phyloP scores from a whole-genome alignment of 1,140 invertebrate species.

The Periplaneta americana region DNA sequence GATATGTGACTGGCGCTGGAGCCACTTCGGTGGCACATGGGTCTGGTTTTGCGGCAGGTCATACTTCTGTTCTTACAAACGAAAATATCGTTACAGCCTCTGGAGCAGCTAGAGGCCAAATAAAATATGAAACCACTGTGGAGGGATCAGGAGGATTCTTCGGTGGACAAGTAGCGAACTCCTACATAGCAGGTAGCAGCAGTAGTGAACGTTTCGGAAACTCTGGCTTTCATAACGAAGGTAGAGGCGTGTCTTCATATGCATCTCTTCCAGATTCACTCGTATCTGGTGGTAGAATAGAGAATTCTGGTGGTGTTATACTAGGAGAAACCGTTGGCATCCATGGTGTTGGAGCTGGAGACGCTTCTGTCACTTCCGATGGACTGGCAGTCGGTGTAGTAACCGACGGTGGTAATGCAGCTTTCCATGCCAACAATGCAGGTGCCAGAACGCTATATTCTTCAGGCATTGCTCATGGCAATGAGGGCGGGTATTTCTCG shows the following conservation, averaged over 20 bases:
- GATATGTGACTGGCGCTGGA: background rate
- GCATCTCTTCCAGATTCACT: slow-evolving; percentile 24
- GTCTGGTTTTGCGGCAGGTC: background rate
- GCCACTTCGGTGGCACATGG: background rate
- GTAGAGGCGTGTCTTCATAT: slow-evolving; percentile 21
- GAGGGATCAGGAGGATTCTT: background rate
- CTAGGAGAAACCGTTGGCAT: slow-evolving; percentile 8
- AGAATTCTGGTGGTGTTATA: slow-evolving; percentile 17
- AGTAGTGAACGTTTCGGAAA: slow-evolving; percentile 1
- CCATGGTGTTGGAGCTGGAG: background rate
- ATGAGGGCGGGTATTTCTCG: background rate
- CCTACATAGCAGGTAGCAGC: background rate
- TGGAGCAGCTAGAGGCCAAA: background rate
- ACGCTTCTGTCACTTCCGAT: background rate
- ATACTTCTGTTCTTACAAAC: background rate
- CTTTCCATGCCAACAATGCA: background rate
- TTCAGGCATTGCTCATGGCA: background rate
- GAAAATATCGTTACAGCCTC: background rate
- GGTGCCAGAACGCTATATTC: background rate
- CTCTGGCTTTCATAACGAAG: slow-evolving; percentile 26
- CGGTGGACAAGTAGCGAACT: background rate
- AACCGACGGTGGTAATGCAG: background rate
- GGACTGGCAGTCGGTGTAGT: background rate
- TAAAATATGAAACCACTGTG: background rate
- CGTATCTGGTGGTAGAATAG: slow-evolving; percentile 24